Percentiles rank a stretch among this genome's conserved stretches.
Evolutionary conservation across 2,797 vertebrate genomes (phyloP).

Genomic region (Anas bahamensis): DNA sequence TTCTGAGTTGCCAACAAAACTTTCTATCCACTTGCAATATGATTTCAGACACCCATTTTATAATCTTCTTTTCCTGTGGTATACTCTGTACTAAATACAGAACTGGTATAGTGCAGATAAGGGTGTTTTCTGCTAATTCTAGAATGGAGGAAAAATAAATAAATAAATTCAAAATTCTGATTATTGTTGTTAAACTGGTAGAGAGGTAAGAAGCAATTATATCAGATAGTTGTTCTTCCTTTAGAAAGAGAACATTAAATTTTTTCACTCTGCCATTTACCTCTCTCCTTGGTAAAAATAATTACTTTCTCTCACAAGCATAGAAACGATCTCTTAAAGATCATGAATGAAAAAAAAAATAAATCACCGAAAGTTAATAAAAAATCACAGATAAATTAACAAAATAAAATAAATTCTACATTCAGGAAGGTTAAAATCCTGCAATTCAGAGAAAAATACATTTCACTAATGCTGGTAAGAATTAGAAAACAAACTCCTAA

Average conservation of each 20-base stretch:
- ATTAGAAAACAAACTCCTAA: background rate
- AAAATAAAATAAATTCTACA: background rate
- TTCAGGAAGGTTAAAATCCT: background rate
- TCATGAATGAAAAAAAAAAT: background rate
- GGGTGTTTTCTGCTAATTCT: background rate
- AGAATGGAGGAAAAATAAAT: background rate
- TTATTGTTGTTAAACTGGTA: conserved; percentile 30
- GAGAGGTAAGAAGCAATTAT: conserved; percentile 4
- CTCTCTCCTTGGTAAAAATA: conserved; percentile 38
- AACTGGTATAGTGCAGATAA: background rate
- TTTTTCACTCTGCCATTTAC: conserved; percentile 19
- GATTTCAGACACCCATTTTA: background rate
- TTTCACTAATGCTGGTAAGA: background rate
- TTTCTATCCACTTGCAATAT: background rate
- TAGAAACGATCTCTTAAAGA: background rate
- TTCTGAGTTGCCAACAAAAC: background rate
- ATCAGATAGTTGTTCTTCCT: background rate
- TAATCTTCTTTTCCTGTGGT: background rate
- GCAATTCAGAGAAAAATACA: background rate
- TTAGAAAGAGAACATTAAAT: background rate
- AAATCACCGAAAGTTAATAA: background rate
- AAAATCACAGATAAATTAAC: background rate
- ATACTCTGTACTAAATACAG: background rate
- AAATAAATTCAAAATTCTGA: background rate
- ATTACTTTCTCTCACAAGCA: conserved; percentile 1